phyloP scores from a whole-genome alignment of 2,113 vertebrate species.

The Myiagra hebetior region DNA sequence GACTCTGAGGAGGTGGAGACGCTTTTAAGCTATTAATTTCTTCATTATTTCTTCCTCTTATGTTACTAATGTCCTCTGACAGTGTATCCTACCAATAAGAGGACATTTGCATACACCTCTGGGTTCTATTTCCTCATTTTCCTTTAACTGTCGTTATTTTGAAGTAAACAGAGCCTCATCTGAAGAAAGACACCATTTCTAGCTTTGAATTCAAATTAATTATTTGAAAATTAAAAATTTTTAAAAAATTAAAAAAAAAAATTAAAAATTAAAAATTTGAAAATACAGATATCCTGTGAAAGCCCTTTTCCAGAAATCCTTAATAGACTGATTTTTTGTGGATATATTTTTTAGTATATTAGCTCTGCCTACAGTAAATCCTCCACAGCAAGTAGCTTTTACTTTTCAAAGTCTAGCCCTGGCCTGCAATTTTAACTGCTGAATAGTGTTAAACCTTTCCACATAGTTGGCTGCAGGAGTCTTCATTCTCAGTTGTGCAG shows the following conservation, averaged over 20 bases:
- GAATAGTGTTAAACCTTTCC: not conserved
- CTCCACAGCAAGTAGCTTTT: not conserved
- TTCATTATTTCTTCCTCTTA: not conserved
- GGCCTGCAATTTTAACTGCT: not conserved
- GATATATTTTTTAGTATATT: not conserved
- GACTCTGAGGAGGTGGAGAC: not conserved
- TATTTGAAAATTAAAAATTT: too few relatives aligned
- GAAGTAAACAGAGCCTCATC: not conserved
- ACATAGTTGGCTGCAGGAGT: not conserved
- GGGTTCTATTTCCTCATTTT: not conserved
- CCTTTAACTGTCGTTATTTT: not conserved
- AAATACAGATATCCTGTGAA: not conserved
- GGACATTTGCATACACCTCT: accelerated
- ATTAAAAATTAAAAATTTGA: not conserved
- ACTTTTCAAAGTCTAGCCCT: not conserved
- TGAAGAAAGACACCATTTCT: not conserved
- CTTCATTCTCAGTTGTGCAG: not conserved
- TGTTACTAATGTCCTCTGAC: not conserved
- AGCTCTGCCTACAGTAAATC: not conserved
- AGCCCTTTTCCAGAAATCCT: not conserved
- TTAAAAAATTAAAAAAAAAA: too few relatives aligned
- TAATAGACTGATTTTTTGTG: not conserved
- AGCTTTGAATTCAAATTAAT: not conserved
- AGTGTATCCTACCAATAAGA: not conserved
- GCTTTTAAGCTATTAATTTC: not conserved